phyloP scores from a whole-genome alignment of 2,888 invertebrate species.

The Ecliptopera silaceata region DNA sequence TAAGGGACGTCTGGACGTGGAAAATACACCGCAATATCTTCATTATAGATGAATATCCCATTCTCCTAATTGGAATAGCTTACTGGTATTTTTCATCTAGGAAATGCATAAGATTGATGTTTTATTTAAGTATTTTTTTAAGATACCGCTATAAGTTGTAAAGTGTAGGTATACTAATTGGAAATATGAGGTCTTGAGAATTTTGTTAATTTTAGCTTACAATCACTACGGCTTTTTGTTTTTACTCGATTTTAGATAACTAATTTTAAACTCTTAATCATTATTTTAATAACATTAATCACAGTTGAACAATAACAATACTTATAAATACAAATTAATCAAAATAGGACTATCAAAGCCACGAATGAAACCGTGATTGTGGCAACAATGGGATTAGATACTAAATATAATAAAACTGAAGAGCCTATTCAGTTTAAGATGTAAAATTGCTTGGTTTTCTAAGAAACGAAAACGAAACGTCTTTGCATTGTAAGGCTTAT shows the following conservation, averaged over 20 bases:
- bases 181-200: no score
- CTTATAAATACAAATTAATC: conserved; percentile 48
- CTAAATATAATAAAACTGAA: conserved; percentile 26
- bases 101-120: no score
- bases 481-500: no score
- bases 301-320: neutral
- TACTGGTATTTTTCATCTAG: conserved; percentile 11
- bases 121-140: no score
- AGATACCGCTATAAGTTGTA: no score
- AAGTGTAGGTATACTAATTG: no score
- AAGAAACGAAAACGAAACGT: neutral
- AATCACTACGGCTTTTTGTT: no score
- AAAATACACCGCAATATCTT: conserved; percentile 48
- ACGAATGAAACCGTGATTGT: conserved; percentile 51
- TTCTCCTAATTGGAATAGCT: conserved; percentile 48
- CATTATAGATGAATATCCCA: conserved; percentile 44
- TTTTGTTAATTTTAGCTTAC: no score
- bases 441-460: neutral
- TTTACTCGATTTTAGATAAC: no score
- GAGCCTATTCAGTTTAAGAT: neutral
- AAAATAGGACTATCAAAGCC: conserved; percentile 51
- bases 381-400: conserved; percentile 53
- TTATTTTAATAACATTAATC: neutral
- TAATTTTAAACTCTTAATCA: neutral
- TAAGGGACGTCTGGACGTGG: conserved; percentile 50